Conservation (phyloP, 2,888 invertebrate genomes). For the Catotricha subobsoleta region DNA sequence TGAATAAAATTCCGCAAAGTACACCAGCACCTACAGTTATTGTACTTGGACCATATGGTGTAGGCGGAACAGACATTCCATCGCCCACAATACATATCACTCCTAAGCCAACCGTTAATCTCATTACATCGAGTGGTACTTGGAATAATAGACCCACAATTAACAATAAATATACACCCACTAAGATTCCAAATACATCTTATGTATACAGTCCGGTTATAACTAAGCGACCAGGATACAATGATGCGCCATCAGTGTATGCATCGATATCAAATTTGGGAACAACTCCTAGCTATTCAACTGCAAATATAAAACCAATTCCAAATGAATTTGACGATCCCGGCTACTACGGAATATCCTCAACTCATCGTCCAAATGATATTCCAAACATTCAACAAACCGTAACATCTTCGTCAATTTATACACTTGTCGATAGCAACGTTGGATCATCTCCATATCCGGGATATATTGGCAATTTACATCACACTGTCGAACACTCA, state of each 20-base stretch:
- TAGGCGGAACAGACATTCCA: constrained; percentile 35
- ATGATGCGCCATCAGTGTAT: neutral
- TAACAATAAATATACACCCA: constrained; percentile 10
- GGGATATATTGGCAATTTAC: neutral
- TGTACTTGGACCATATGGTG: constrained; percentile 33
- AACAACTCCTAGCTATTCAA: neutral
- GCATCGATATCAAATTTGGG: constrained; percentile 8
- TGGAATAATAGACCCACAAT: constrained; percentile 15
- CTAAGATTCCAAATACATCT: constrained; percentile 28
- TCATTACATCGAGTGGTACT: constrained; percentile 16
- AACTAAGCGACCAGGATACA: constrained; percentile 18
- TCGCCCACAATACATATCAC: constrained; percentile 48
- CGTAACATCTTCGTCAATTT: neutral
- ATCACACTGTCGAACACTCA: constrained; percentile 14
- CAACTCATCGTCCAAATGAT: neutral
- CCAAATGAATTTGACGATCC: constrained; percentile 29
- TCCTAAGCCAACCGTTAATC: constrained; percentile 40
- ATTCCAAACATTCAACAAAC: neutral
- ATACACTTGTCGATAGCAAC: neutral
- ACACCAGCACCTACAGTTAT: constrained; percentile 38
- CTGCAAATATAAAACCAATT: constrained; percentile 10
- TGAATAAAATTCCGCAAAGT: constrained; percentile 17
- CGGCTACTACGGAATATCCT: constrained; percentile 22
- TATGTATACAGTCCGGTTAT: constrained; percentile 24
- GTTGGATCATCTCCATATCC: constrained; percentile 3